A percentile compares a stretch with the other conserved stretches of the same genome.
Conservation (phyloP, 2,113 vertebrate species). For the Poeciliopsis occidentalis region DNA sequence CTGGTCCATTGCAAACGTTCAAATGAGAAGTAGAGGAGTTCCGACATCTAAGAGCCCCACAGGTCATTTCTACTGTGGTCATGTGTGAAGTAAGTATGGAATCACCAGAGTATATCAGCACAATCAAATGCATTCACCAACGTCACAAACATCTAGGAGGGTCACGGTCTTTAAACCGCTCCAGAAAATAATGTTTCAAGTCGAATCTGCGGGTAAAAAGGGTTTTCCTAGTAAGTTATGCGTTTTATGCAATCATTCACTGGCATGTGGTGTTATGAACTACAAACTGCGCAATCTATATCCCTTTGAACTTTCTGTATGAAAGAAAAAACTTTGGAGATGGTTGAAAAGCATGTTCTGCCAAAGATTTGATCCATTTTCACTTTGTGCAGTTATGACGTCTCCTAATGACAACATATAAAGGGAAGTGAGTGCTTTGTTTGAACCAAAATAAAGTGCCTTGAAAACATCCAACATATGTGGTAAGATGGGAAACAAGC, state of each 20-base stretch:
- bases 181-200: too few species aligned
- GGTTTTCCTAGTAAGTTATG: too few species aligned
- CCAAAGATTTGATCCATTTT: background rate
- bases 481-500: background rate
- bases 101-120: background rate
- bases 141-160: background rate
- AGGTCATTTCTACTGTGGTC: background rate
- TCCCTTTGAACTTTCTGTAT: too few species aligned
- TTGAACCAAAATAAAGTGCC: background rate
- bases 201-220: too few species aligned
- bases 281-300: too few species aligned
- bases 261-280: too few species aligned
- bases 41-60: background rate
- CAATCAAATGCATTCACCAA: background rate
- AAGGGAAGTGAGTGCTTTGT: too few species aligned
- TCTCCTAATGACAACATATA: too few species aligned
- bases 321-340: too few species aligned
- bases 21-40: slow-evolving; percentile 26
- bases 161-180: background rate
- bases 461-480: background rate
- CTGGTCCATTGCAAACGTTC: slow-evolving; percentile 22
- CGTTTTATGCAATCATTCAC: too few species aligned
- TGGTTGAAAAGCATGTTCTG: too few species aligned
- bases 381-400: background rate
- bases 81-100: background rate